Percentiles rank a stretch among this genome's conserved stretches.
Evolutionary conservation across 2,888 invertebrate species (phyloP).

Genomic region (Petrolisthes manimaculis): DNA sequence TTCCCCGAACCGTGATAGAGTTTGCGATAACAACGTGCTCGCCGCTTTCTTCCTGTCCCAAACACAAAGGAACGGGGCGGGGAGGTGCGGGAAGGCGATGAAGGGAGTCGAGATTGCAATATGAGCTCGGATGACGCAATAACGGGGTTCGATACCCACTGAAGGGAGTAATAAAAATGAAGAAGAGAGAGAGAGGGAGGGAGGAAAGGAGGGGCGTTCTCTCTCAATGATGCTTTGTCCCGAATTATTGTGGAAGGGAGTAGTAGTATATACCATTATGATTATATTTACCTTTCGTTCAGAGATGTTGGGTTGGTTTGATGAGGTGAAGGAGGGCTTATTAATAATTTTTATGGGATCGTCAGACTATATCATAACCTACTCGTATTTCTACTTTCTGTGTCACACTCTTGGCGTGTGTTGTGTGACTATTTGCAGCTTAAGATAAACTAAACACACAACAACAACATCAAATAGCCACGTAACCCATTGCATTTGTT

Average conservation of each 20-base stretch:
- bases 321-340: constrained; percentile 18
- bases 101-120: constrained; percentile 47
- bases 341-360: too few species aligned
- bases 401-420: too few species aligned
- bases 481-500: too few species aligned
- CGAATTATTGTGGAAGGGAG: constrained; percentile 37
- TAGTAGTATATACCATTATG: neutral
- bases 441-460: too few species aligned
- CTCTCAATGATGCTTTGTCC: constrained; percentile 44
- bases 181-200: constrained; percentile 24
- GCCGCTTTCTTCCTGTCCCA: constrained; percentile 28
- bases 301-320: constrained; percentile 8
- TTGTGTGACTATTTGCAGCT: too few species aligned
- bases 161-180: constrained; percentile 53
- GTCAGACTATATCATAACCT: too few species aligned
- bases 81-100: constrained; percentile 17
- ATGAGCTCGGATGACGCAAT: constrained; percentile 50
- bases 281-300: constrained; percentile 25
- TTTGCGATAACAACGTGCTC: neutral
- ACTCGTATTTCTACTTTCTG: too few species aligned
- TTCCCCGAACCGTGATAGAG: too few species aligned
- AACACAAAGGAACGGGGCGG: constrained; percentile 44
- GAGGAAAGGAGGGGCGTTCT: too few species aligned
- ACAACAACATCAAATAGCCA: too few species aligned
- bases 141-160: constrained; percentile 54